Conservation (phyloP, 2,888 invertebrate genomes). For the Corythucha ciliata region DNA sequence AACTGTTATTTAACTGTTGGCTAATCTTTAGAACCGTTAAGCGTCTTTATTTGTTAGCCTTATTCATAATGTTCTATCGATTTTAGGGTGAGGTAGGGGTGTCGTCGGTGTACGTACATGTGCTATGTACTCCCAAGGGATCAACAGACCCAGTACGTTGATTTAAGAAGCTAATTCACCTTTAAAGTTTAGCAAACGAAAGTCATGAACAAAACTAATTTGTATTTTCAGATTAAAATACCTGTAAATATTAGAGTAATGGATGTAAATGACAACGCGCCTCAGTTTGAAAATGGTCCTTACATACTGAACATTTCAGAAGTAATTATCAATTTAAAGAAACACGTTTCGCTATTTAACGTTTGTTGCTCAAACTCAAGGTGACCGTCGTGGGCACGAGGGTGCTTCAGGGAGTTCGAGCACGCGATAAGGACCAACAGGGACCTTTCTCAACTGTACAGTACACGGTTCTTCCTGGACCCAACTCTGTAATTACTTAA, state of each 20-base stretch:
- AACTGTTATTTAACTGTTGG: not conserved
- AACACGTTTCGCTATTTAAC: not conserved
- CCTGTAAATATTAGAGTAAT: slow-evolving; percentile 77
- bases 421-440: slow-evolving; percentile 74
- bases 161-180: not conserved
- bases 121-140: slow-evolving; percentile 70
- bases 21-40: not conserved
- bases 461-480: slow-evolving; percentile 71
- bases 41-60: not conserved
- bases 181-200: not conserved
- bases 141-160: slow-evolving; percentile 63
- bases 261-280: slow-evolving; percentile 86
- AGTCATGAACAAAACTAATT: not conserved
- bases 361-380: slow-evolving; percentile 37
- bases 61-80: not conserved
- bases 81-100: slow-evolving; percentile 62
- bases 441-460: slow-evolving; percentile 80
- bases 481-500: slow-evolving; percentile 52
- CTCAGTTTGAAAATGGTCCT: slow-evolving; percentile 69
- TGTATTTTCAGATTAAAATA: slow-evolving; percentile 54
- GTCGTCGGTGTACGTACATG: slow-evolving; percentile 74
- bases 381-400: slow-evolving; percentile 50
- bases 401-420: slow-evolving; percentile 68
- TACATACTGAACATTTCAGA: slow-evolving; percentile 75
- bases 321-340: slow-evolving; percentile 45